Conservation (phyloP, 2,113 vertebrate genomes). For the Elgaria multicarinata region DNA sequence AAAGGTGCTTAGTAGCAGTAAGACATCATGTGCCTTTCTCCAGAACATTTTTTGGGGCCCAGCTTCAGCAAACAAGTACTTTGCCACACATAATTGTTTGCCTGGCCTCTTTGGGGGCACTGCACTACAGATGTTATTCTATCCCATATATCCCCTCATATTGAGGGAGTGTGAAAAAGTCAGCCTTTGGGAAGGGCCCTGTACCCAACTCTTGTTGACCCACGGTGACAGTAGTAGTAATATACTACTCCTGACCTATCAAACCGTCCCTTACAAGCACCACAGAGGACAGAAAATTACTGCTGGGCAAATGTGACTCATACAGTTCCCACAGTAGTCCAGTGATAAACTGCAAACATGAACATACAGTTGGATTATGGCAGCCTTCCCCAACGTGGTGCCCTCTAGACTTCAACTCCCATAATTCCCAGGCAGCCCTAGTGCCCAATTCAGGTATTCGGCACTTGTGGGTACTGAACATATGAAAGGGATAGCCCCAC, state of each 20-base stretch:
- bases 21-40: neutral
- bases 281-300: neutral
- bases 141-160: neutral
- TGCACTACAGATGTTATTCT: neutral
- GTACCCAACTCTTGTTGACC: neutral
- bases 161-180: neutral
- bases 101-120: neutral
- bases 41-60: neutral
- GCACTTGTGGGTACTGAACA: neutral
- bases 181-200: neutral
- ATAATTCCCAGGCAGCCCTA: neutral
- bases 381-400: neutral
- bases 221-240: neutral
- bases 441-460: neutral
- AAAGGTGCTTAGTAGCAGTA: neutral
- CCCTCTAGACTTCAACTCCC: neutral
- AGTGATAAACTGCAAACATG: neutral
- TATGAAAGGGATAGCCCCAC: neutral
- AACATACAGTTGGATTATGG: neutral
- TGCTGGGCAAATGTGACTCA: neutral
- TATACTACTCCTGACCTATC: neutral
- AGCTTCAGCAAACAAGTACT: neutral
- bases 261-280: neutral
- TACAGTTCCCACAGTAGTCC: neutral
- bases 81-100: neutral